Evolutionary conservation across 2,888 invertebrate species (phyloP).

Genomic region (Hydraecia micacea): DNA sequence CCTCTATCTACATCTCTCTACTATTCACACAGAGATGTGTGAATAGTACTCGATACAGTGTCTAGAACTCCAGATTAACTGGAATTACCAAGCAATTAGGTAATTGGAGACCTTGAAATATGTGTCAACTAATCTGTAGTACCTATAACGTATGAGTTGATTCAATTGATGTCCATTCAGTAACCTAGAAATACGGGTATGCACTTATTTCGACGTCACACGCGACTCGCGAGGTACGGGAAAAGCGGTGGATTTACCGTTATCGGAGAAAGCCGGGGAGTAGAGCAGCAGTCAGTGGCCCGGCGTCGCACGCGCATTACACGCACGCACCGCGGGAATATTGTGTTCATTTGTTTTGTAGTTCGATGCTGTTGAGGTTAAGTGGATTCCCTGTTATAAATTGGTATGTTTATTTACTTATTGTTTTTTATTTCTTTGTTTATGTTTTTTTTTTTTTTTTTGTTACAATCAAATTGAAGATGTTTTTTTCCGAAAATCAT

Average conservation of each 20-base stretch:
- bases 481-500: neutral
- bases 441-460: neutral
- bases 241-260: slow-evolving; percentile 79
- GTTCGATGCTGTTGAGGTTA: slow-evolving; percentile 19
- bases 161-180: slow-evolving; percentile 9
- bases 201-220: slow-evolving; percentile 66
- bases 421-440: neutral
- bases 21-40: neutral
- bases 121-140: neutral
- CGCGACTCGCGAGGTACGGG: slow-evolving; percentile 48
- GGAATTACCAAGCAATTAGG: neutral
- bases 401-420: slow-evolving; percentile 44
- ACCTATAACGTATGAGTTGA: neutral
- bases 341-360: slow-evolving; percentile 33
- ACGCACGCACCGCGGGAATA: slow-evolving; percentile 35
- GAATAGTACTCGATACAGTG: neutral
- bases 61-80: neutral
- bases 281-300: slow-evolving; percentile 67
- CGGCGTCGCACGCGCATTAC: slow-evolving; percentile 48
- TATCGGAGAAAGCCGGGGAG: slow-evolving; percentile 84
- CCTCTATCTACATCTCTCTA: neutral
- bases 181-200: slow-evolving; percentile 64
- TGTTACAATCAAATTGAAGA: neutral
- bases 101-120: neutral
- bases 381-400: slow-evolving; percentile 36